These are phyloP conservation scores for Hermetia illucens DNA, from an alignment of 1,140 invertebrate genomes.

Conservation along the genomic window DNA sequence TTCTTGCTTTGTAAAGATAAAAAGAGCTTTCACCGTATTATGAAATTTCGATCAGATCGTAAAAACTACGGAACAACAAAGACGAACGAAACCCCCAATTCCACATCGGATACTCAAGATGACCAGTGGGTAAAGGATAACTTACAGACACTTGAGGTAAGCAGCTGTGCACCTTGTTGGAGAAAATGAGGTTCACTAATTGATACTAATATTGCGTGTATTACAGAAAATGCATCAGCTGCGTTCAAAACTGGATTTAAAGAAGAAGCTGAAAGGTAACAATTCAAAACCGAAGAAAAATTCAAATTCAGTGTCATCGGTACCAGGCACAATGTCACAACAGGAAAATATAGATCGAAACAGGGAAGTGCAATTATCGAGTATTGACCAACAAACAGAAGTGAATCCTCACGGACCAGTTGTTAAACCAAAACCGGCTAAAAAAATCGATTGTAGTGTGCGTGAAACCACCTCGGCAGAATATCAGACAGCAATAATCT, in stretches of 20 bases:
- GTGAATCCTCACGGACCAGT: too few species aligned
- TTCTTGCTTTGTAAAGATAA: slow-evolving; percentile 7
- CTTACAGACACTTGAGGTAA: slow-evolving; percentile 4
- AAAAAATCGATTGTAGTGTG: background rate
- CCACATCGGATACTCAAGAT: background rate
- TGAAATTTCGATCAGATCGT: slow-evolving; percentile 3
- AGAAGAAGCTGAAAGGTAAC: slow-evolving; percentile 4
- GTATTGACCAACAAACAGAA: background rate
- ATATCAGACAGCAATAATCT: background rate
- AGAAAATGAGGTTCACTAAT: background rate
- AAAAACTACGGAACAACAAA: background rate
- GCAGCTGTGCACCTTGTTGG: background rate
- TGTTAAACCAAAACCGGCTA: too few species aligned
- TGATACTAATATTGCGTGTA: too few species aligned
- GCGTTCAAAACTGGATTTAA: background rate
- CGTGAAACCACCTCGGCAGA: background rate
- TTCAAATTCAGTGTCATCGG: background rate
- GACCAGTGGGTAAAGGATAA: slow-evolving; percentile 4
- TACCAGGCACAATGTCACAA: background rate
- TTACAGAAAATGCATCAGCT: slow-evolving; percentile 5
- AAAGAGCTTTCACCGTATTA: slow-evolving; percentile 5
- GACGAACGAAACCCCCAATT: background rate
- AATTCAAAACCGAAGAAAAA: background rate
- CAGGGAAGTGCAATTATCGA: background rate
- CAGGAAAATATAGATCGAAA: background rate